These are phyloP conservation scores for Rhyzopertha dominica DNA, from an alignment of 1,140 invertebrate genomes.

Conservation along the genomic window DNA sequence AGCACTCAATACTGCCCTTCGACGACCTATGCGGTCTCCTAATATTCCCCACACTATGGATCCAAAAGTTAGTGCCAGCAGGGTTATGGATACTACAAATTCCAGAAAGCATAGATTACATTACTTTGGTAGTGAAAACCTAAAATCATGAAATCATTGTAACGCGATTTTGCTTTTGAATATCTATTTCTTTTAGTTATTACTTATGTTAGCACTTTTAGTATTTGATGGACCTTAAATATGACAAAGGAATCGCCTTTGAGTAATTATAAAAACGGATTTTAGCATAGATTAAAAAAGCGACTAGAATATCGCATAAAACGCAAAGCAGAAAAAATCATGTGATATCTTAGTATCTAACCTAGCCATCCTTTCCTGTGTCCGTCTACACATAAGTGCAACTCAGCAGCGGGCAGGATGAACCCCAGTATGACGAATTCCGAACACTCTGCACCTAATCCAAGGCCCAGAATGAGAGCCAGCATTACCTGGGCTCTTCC, in stretches of 20 bases:
- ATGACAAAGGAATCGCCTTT: too few relatives aligned
- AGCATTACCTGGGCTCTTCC: slow-evolving; percentile 66
- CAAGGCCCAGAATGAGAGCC: slow-evolving; percentile 61
- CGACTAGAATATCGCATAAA: too few relatives aligned
- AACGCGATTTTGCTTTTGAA: too few relatives aligned
- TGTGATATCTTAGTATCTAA: too few relatives aligned
- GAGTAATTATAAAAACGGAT: too few relatives aligned
- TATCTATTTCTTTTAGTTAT: too few relatives aligned
- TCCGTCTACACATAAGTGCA: slow-evolving; percentile 69
- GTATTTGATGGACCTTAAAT: too few relatives aligned
- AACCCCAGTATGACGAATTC: slow-evolving; percentile 72
- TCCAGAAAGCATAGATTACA: slow-evolving; percentile 1
- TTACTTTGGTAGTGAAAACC: too few relatives aligned
- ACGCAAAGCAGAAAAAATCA: too few relatives aligned
- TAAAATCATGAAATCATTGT: too few relatives aligned
- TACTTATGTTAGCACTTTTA: too few relatives aligned
- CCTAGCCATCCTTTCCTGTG: slow-evolving; percentile 74
- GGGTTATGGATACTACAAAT: slow-evolving; percentile 57
- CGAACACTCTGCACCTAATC: slow-evolving; percentile 68
- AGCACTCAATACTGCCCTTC: slow-evolving; percentile 62
- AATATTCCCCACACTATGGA: slow-evolving; percentile 70
- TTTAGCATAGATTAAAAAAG: too few relatives aligned
- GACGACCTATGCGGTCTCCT: slow-evolving; percentile 61
- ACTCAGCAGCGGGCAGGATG: slow-evolving; percentile 70
- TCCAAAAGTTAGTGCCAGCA: slow-evolving; percentile 67